Base-by-base conservation (phyloP, 2,797 vertebrate genomes). In the Leptodactylus fallax region DNA sequence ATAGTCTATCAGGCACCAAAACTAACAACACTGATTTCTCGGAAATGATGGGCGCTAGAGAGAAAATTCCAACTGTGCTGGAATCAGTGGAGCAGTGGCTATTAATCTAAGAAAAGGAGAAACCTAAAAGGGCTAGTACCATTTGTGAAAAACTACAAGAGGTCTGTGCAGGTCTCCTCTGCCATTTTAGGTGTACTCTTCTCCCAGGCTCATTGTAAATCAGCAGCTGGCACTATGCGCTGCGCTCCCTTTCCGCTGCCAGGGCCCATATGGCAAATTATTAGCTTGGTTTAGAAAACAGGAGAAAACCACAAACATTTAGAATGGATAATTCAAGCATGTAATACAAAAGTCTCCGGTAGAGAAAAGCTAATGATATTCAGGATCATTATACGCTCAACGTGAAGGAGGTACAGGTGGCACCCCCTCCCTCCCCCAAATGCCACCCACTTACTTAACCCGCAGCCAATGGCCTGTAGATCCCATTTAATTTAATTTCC, bases 321-420 rank as follows among this genome's bases (percentile, higher is more conserved):
- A 55, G 10, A 72, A 85, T 88, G 47, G 85, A 88, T 88, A 85
- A 85, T 85, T 85, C 77, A 88, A 79, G 83, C 67, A 79, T 85
- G 65, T 61, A 85, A 85, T 74, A 53, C 78, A 47, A 72, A 85
- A 88, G 76, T 81, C 55, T 79, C 78, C 72, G 81, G 80, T 81
- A 88, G 79, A 85, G 55, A 81, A 80, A 85, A 53, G 23, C 36
- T 80, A 79, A 85, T 76, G 45, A 80, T 49, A 78, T 79, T 49
- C 60, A 84, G 58, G 36, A 65, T 85, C 65, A 74, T 88, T 80
- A 80, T 51, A 74, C 25, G 58, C 83, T 85, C 16, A 74, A 65
- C 71, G 58, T 85, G 36, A 71, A 69, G 76, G 51, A 25, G 58
- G 47, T 65, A n/a, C 79, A 89, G 79, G 71, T 89, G 83, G 36